phyloP scores from a whole-genome alignment of 1,140 invertebrate species.

The Tetramorium alpestre region DNA sequence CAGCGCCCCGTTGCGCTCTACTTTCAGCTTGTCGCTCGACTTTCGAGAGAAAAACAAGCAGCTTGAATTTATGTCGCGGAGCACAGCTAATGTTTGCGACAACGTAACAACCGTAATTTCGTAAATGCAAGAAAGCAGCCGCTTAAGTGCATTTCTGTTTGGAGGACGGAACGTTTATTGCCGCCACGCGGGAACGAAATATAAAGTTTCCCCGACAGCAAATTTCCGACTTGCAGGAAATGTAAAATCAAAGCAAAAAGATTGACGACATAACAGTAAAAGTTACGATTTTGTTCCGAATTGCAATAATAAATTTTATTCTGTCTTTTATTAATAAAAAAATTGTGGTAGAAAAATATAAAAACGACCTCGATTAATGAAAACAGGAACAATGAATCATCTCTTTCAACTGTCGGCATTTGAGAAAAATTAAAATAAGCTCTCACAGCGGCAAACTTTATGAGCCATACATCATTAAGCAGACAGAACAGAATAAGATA shows the following conservation, averaged over 20 bases:
- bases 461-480: not conserved
- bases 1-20: not conserved
- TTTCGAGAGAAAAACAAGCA: constrained; percentile 20
- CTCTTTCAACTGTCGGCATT: not conserved
- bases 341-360: not conserved
- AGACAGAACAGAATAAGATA: not conserved
- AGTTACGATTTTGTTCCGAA: not conserved
- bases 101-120: constrained; percentile 13
- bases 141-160: constrained; percentile 7
- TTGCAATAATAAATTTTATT: not conserved
- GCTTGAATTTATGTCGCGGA: constrained; percentile 6
- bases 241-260: not conserved
- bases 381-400: not conserved
- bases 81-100: not conserved
- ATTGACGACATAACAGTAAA: not conserved
- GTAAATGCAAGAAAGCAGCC: constrained; percentile 11
- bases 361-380: not conserved
- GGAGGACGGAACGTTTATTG: not conserved
- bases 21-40: constrained; percentile 11
- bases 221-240: no score
- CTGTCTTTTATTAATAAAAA: not conserved
- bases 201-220: not conserved
- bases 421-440: constrained; percentile 27
- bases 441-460: not conserved
- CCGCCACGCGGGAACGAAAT: not conserved